A percentile compares a stretch with the other conserved stretches of the same genome.
Evolutionary conservation across 2,888 invertebrate genomes (phyloP).

Genomic region (Drosophila barbarae): DNA sequence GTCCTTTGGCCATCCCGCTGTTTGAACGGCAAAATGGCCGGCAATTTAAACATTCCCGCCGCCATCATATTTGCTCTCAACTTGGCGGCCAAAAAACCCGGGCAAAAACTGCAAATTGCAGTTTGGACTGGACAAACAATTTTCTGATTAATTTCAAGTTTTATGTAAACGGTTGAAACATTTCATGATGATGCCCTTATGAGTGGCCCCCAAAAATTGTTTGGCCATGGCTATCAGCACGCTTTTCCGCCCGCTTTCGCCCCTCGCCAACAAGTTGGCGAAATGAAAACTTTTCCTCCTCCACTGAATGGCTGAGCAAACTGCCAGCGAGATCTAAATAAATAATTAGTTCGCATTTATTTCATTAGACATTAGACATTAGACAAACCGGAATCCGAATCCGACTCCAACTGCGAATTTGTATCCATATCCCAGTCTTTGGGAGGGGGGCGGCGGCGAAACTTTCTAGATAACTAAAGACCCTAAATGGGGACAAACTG

Average conservation of each 20-base stretch:
- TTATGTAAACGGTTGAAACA: constrained; percentile 58
- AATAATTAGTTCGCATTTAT: constrained; percentile 42
- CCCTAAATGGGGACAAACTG: constrained; percentile 22
- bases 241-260: background rate
- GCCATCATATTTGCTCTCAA: constrained; percentile 57
- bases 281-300: constrained; percentile 55
- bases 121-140: constrained; percentile 45
- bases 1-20: constrained; percentile 2
- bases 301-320: constrained; percentile 60
- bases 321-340: constrained; percentile 41
- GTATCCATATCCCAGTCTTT: background rate
- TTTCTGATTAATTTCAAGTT: constrained; percentile 68
- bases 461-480: constrained; percentile 30
- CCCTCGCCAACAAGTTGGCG: constrained; percentile 14
- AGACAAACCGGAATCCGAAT: constrained; percentile 20
- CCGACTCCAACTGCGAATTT: background rate
- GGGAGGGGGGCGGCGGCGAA: background rate
- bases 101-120: constrained; percentile 51
- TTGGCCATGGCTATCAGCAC: constrained; percentile 7
- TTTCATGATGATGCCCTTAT: constrained; percentile 32
- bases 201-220: constrained; percentile 14
- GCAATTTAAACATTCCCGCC: constrained; percentile 42
- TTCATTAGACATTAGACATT: constrained; percentile 26
- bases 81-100: constrained; percentile 38
- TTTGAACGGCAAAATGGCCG: constrained; percentile 12